phyloP scores from a whole-genome alignment of 2,113 vertebrate species.

The Dasyornis broadbenti region DNA sequence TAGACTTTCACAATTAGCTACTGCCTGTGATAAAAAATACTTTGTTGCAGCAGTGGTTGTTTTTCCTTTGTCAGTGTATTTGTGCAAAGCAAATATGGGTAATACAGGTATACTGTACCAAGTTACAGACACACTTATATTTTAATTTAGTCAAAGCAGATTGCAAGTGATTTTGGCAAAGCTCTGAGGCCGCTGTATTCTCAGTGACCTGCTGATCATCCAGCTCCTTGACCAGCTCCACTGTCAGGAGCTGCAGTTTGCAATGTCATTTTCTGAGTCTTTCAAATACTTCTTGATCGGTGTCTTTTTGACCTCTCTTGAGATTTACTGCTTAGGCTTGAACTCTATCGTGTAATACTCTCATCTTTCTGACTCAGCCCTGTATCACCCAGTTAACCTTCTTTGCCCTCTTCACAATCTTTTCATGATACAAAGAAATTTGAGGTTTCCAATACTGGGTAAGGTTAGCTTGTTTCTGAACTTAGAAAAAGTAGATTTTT shows the following conservation, averaged over 20 bases:
- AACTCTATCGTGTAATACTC: neutral
- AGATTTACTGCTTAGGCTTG: constrained; percentile 17
- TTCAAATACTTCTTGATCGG: constrained; percentile 21
- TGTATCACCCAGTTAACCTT: neutral
- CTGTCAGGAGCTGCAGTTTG: neutral
- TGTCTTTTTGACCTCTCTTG: neutral
- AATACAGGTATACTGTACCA: neutral
- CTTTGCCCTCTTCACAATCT: neutral
- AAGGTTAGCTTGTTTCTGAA: neutral
- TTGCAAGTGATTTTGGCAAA: neutral
- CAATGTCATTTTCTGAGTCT: neutral
- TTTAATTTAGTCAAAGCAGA: neutral
- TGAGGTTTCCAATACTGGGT: neutral
- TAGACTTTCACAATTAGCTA: neutral
- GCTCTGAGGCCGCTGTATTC: neutral
- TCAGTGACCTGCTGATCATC: neutral
- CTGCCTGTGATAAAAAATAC: neutral
- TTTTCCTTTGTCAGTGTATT: neutral
- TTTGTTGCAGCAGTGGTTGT: neutral
- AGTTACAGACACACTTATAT: neutral
- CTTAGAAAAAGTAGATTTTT: neutral
- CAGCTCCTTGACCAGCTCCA: neutral
- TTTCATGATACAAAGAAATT: neutral
- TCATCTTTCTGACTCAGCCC: neutral
- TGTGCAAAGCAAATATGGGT: neutral